Conservation (phyloP, 1,140 invertebrate genomes). For the Prorops nasuta region DNA sequence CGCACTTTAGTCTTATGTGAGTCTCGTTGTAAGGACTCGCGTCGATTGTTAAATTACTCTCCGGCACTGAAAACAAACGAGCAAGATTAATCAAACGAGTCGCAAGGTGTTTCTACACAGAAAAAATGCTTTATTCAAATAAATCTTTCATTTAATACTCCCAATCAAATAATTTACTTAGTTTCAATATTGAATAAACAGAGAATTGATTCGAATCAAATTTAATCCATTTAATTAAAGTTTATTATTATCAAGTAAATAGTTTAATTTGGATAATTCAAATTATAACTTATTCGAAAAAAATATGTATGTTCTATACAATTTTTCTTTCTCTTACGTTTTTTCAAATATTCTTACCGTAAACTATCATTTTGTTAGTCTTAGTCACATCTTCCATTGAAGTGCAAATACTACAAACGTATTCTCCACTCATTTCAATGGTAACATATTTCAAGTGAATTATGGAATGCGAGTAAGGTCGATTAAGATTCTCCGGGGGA, state of each 20-base stretch:
- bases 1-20: slow-evolving; percentile 33
- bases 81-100: background rate
- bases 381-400: slow-evolving; percentile 65
- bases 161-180: no score
- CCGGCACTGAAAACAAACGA: slow-evolving; percentile 28
- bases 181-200: no score
- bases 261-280: no score
- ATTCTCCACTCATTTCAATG: slow-evolving; percentile 69
- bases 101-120: background rate
- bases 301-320: no score
- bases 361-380: slow-evolving; percentile 70
- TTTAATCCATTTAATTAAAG: no score
- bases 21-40: slow-evolving; percentile 25
- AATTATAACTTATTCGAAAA: no score
- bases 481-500: slow-evolving; percentile 61
- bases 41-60: slow-evolving; percentile 22
- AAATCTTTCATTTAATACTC: no score
- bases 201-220: no score
- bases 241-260: no score
- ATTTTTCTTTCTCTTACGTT: no score
- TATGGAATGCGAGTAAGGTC: slow-evolving; percentile 63
- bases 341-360: no score
- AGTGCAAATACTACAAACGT: slow-evolving; percentile 71
- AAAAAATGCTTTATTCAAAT: no score
- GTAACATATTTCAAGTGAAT: slow-evolving; percentile 67